Conservation (phyloP, 2,113 vertebrate species). For the Patagioenas fasciata region DNA sequence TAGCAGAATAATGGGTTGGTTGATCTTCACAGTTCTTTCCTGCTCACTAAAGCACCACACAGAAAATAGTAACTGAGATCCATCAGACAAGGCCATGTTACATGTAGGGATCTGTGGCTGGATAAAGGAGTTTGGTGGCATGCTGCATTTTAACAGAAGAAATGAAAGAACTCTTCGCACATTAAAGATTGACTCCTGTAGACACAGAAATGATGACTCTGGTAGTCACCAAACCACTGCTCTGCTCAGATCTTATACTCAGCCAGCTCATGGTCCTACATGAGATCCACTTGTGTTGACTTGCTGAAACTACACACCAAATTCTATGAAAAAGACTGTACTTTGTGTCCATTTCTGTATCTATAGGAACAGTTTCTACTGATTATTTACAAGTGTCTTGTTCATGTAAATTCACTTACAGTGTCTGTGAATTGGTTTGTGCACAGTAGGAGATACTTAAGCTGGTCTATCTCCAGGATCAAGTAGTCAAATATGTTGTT, state of each 20-base stretch:
- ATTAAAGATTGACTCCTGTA: not conserved
- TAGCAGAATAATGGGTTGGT: not conserved
- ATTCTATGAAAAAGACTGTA: not conserved
- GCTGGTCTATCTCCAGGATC: fast-evolving
- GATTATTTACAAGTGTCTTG: not conserved
- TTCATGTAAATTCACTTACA: not conserved
- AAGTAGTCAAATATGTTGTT: not conserved
- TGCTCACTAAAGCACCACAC: not conserved
- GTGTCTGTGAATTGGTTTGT: not conserved
- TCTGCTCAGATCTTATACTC: not conserved
- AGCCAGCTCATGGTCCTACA: not conserved
- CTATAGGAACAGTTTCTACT: fast-evolving
- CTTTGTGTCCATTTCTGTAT: not conserved
- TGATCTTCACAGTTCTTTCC: not conserved
- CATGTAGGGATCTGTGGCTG: fast-evolving
- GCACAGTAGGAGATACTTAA: not conserved
- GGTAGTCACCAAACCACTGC: not conserved
- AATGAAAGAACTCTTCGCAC: not conserved
- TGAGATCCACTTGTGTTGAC: not conserved
- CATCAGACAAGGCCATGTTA: not conserved
- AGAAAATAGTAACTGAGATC: fast-evolving
- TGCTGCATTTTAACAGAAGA: not conserved
- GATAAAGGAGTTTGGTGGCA: not conserved
- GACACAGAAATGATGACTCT: not conserved
- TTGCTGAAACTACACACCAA: fast-evolving